Conservation (phyloP, 2,797 vertebrate species). For the Toxotes lorentzi region DNA sequence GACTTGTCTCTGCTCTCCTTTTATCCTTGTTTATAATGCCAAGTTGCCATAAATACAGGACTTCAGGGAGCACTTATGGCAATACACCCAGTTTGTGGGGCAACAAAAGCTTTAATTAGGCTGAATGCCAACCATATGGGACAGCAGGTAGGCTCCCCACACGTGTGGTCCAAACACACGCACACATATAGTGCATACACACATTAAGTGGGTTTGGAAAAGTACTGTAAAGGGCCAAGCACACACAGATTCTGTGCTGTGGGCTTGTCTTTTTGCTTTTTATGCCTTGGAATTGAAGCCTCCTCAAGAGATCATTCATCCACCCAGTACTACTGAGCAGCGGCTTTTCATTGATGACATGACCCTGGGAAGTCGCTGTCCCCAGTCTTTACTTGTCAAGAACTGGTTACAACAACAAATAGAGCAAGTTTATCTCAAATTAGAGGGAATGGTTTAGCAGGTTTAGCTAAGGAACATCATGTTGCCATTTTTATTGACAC, state of each 20-base stretch:
- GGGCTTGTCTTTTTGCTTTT: conserved; percentile 18
- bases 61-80: conserved; percentile 74
- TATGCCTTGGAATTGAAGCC: conserved; percentile 2
- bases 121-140: conserved; percentile 82
- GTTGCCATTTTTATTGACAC: background rate
- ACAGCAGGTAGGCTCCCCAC: conserved; percentile 76
- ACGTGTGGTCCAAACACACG: conserved; percentile 67
- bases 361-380: background rate
- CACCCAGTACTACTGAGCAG: background rate
- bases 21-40: conserved; percentile 83
- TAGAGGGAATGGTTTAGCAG: background rate
- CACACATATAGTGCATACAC: conserved; percentile 23
- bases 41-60: conserved; percentile 80
- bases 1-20: conserved; percentile 65
- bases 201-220: conserved; percentile 45
- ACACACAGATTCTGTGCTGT: conserved; percentile 27
- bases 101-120: conserved; percentile 82
- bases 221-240: conserved; percentile 33
- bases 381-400: background rate
- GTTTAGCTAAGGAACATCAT: background rate
- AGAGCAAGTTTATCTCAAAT: background rate
- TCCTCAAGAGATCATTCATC: background rate
- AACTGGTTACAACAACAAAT: background rate
- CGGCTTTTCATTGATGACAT: background rate
- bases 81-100: conserved; percentile 76